Evolutionary conservation across 2,113 vertebrate species (phyloP).

Genomic region (Odontophorus gujanensis): DNA sequence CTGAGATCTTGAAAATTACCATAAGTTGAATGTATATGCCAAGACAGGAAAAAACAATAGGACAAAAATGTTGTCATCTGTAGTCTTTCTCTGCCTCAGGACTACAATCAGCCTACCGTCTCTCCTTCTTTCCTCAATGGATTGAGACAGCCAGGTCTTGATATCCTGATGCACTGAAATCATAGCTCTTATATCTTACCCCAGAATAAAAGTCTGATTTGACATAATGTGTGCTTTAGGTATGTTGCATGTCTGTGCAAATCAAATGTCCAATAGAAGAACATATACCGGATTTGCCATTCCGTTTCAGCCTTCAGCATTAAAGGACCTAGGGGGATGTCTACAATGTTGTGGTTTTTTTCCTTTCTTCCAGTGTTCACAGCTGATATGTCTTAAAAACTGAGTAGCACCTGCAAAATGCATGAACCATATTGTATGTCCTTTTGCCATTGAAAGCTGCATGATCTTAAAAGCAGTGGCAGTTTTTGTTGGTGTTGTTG

Average conservation of each 20-base stretch:
- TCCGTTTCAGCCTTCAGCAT: not conserved
- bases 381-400: not conserved
- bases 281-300: not conserved
- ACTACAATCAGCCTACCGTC: not conserved
- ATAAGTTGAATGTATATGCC: conserved; percentile 21
- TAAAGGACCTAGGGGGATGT: not conserved
- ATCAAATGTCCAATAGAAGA: not conserved
- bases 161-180: not conserved
- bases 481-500: not conserved
- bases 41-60: not conserved
- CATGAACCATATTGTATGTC: not conserved
- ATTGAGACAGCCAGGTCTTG: not conserved
- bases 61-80: not conserved
- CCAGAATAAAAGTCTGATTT: not conserved
- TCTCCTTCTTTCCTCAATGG: not conserved
- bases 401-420: not conserved
- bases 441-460: not conserved
- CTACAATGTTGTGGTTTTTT: not conserved
- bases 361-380: not conserved
- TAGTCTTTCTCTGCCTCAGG: not conserved
- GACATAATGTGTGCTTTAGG: not conserved
- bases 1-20: conserved; percentile 17
- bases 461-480: not conserved
- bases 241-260: not conserved
- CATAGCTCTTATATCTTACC: not conserved